These are phyloP conservation scores for Drosophila pseudotalamancana DNA, from an alignment of 2,888 invertebrate genomes.

Conservation along the genomic window DNA sequence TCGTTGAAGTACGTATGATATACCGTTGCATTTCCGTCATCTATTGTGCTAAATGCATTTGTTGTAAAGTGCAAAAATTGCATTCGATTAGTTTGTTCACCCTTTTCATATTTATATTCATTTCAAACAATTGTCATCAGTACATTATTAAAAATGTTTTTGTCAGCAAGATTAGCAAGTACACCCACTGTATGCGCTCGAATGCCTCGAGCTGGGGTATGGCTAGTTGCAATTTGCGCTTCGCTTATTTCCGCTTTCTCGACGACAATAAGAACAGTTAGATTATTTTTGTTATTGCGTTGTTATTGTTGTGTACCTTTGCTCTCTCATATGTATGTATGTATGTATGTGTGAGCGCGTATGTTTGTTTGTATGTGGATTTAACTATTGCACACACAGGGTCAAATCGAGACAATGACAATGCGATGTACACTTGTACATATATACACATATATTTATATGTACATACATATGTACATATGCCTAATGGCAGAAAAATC, in stretches of 20 bases:
- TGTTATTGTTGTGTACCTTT: conserved; percentile 29
- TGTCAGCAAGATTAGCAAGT: background rate
- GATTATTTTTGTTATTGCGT: conserved; percentile 31
- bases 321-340: conserved; percentile 3
- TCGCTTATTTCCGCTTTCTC: conserved; percentile 35
- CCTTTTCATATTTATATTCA: background rate
- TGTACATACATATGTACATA: no score
- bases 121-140: background rate
- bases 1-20: no score
- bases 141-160: background rate
- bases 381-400: conserved; percentile 24
- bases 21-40: no score
- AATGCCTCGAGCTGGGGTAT: background rate
- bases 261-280: conserved; percentile 39
- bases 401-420: conserved; percentile 39
- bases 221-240: conserved; percentile 21
- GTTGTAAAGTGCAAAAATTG: background rate
- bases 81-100: background rate
- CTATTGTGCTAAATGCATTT: background rate
- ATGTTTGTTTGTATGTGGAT: background rate
- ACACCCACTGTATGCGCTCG: conserved; percentile 23
- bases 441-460: no score
- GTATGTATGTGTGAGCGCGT: conserved; percentile 1
- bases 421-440: conserved; percentile 19
- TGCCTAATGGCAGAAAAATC: no score